Evolutionary conservation across 2,888 invertebrate species (phyloP).

Genomic region (Habroteleia sp.): DNA sequence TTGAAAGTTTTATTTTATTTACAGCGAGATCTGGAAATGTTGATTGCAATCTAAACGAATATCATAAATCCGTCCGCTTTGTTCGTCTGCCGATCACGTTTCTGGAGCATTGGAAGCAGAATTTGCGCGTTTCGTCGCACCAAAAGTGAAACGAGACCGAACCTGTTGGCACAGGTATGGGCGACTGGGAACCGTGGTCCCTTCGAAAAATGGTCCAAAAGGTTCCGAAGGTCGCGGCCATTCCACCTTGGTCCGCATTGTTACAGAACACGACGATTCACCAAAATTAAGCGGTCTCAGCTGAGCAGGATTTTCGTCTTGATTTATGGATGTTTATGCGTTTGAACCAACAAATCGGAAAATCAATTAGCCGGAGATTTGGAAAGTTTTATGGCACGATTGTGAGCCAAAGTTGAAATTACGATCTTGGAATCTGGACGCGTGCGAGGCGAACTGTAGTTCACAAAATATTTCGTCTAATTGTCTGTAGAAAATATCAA

Average conservation of each 20-base stretch:
- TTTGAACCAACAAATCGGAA: slow-evolving; percentile 13
- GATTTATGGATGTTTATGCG: slow-evolving; percentile 36
- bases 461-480: too few relatives aligned
- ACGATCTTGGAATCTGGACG: too few relatives aligned
- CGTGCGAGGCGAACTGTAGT: too few relatives aligned
- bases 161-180: slow-evolving; percentile 34
- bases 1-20: too few relatives aligned
- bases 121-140: slow-evolving; percentile 23
- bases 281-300: slow-evolving; percentile 46
- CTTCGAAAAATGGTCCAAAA: slow-evolving; percentile 45
- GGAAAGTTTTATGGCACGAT: too few relatives aligned
- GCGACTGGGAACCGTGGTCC: slow-evolving; percentile 24
- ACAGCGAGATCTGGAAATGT: too few relatives aligned
- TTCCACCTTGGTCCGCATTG: slow-evolving; percentile 42
- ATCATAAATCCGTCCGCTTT: too few relatives aligned
- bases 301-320: slow-evolving; percentile 20
- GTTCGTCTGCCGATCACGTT: too few relatives aligned
- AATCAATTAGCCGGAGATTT: too few relatives aligned
- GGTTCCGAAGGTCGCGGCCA: slow-evolving; percentile 52
- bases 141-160: slow-evolving; percentile 48
- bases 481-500: too few relatives aligned
- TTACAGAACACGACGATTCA: slow-evolving; percentile 53
- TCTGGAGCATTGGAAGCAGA: slow-evolving; percentile 17
- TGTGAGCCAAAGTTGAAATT: too few relatives aligned
- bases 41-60: too few relatives aligned